Evolutionary conservation across 2,888 invertebrate species (phyloP), one percentile per base, ranked within the genome.

Genomic region (Polydesmus complanatus): DNA sequence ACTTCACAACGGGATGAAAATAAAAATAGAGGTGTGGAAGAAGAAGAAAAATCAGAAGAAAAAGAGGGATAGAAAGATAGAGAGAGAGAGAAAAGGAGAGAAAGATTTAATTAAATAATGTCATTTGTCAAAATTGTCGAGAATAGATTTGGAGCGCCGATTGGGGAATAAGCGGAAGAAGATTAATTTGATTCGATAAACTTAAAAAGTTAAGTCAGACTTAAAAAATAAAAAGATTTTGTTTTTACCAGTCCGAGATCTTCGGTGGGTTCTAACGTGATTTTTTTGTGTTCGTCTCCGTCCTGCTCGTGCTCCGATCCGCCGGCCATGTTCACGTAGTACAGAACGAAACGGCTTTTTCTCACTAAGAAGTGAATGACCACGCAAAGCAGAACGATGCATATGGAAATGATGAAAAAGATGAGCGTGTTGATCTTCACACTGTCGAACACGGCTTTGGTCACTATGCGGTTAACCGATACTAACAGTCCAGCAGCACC

Each of bases 401-500:
- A 75, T 59, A 88, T 85, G 51, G 90, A 90, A 61, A 88, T 79
- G 49, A 83, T 78, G 74, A 93, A 93, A 77, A 93, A 93, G 73
- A 88, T 82, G 64, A 88, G 83, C 0, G 92, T 93, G 70, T 89
- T 92, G 48, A 84, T 80, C 49, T 83, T 81, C 59, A 89, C 84
- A 69, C 88, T 85, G 61, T 83, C 78, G 62, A 91, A 80, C 52
- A 86, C 74, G 63, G 85, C 79, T 72, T 92, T 91, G 1, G 92
- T 92, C 56, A 87, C 71, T 62, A 93, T 87, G 25, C 93, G 80
- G 72, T 89, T 89, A 52, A 84, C 75, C 23, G 92, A 91, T 22
- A 92, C 88, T 76, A 89, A 81, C 65, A 92, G 84, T 1, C 93
- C 92, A 22, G 92, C 88, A 11, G 85, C 83, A 77, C 88, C 88